Base-by-base conservation (phyloP, 2,797 vertebrate species). In the Heterohyrax brucei region DNA sequence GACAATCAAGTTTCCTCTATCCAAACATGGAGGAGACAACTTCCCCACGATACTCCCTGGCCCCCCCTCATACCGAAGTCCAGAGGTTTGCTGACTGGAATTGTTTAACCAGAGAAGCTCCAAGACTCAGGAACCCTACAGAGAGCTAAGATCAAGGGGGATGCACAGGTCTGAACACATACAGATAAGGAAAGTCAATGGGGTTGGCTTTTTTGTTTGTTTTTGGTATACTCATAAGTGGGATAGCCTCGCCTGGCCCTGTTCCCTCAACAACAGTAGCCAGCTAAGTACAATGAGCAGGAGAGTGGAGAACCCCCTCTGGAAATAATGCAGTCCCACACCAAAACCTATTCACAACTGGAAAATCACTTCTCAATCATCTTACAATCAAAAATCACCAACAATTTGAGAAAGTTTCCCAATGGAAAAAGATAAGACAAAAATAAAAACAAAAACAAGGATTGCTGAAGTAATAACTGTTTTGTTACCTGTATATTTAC, bases 381-480 rank as follows among this genome's bases (percentile, higher is more conserved):
- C 33, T 80, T 80, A 80, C 21, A 12, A 46, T 39, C 33, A 33
- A 80, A 80, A 22, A 80, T 33, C 33, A 81, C 33, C 79, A 81
- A 81, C 12, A 81, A 81, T 81, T 81, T 81, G 79, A 81, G 75
- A 81, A 81, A 44, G 33, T 13, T 13, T 81, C 56, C 79, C 56
- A 62, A 62, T 4, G 53, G 13, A 81, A 81, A 81, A 81, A 33
- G 79, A 39, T 24, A 7, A 56, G 53, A 56, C 53, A 56, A 56
- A 56, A 56, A 81, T 13, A 24, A 39, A 81, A 53, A 28, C 14
- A 77, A 28, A 46, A 44, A 48, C 28, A 48, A 76, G 26, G 24
- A 16, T 24, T 9, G n/a, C 9, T 72, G n/a, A 28, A 72, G 39
- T 33, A n/a, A 7, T 5, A 72, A 19, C 30, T 68, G n/a, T 72